Evolutionary conservation across 2,797 vertebrate species (phyloP).

Genomic region (Sylvilagus floridanus): DNA sequence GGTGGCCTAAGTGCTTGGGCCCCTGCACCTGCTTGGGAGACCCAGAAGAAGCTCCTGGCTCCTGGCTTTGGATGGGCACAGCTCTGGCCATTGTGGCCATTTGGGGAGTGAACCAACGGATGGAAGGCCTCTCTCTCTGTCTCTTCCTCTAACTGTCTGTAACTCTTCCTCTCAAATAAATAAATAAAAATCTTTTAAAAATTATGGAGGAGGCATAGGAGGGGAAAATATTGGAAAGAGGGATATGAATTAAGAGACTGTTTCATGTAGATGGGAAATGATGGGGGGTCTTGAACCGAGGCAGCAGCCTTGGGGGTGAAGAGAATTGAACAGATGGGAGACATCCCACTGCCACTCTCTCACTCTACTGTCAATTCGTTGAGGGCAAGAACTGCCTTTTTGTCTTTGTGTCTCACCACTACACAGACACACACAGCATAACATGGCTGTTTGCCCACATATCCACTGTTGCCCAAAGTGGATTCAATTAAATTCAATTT

Average conservation of each 20-base stretch:
- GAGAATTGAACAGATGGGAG: constrained; percentile 4
- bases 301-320: neutral
- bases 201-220: neutral
- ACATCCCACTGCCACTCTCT: neutral
- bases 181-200: neutral
- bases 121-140: no score
- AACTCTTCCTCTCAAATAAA: no score
- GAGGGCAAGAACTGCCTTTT: constrained; percentile 40
- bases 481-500: constrained; percentile 36
- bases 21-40: no score
- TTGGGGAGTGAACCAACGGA: no score
- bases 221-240: neutral
- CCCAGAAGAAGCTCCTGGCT: no score
- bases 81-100: no score
- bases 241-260: neutral
- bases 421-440: neutral
- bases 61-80: no score
- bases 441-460: neutral
- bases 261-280: constrained; percentile 32
- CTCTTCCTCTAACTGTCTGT: no score
- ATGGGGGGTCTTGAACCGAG: neutral
- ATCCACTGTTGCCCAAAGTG: neutral
- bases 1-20: no score
- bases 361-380: constrained; percentile 2
- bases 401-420: constrained; percentile 17